Conservation (phyloP, 35 echinoderm and acorn worm species). For the Anneissia japonica region DNA sequence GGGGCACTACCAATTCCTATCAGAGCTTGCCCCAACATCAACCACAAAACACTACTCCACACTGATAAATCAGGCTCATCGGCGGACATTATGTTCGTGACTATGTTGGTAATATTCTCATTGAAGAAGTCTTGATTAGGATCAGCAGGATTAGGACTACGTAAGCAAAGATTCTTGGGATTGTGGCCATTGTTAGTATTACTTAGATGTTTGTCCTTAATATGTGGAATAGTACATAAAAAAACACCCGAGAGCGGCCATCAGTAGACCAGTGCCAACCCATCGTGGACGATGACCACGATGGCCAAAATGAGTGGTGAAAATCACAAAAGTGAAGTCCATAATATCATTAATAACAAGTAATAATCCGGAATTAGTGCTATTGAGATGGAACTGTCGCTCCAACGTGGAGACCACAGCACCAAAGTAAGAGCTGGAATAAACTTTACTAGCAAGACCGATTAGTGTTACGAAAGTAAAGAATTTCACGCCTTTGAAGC, state of each 20-base stretch:
- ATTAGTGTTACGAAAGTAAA: not conserved
- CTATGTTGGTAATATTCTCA: not conserved
- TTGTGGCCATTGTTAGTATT: not conserved
- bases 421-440: not conserved
- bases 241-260: not conserved
- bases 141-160: not conserved
- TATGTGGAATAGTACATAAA: not conserved
- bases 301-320: not conserved
- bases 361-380: not conserved
- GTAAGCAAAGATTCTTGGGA: not conserved
- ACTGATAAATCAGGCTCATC: not conserved
- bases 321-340: not conserved
- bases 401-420: not conserved
- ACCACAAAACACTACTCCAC: not conserved
- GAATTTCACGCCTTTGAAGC: not conserved
- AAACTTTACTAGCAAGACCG: not conserved
- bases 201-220: not conserved
- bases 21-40: not conserved
- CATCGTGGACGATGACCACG: not conserved
- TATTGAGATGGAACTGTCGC: not conserved
- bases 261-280: not conserved
- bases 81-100: not conserved
- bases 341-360: not conserved
- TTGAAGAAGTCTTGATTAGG: not conserved
- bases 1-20: not conserved